Conservation (phyloP, 2,888 invertebrate genomes). For the Callyntrura guangdongensis region DNA sequence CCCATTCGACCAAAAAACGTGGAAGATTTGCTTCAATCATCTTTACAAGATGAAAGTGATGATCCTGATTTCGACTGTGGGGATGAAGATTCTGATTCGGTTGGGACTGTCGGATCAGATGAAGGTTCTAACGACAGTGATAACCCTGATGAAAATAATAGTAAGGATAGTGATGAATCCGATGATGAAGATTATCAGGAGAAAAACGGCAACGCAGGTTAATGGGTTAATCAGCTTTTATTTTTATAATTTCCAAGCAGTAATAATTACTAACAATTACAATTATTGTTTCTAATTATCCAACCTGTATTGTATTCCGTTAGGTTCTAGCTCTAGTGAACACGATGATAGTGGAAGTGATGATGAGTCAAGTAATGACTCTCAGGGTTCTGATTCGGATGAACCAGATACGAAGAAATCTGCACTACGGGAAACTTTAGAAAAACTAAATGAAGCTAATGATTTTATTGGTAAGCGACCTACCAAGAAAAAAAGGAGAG, state of each 20-base stretch:
- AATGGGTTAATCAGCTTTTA: background rate
- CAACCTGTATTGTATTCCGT: background rate
- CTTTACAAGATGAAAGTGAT: conserved; percentile 81
- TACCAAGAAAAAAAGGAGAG: conserved; percentile 79
- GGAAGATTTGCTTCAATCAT: conserved; percentile 81
- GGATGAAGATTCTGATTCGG: conserved; percentile 75
- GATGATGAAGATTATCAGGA: conserved; percentile 80
- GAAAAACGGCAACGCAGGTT: conserved; percentile 19
- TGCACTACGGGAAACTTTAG: conserved; percentile 80
- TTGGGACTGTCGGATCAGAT: conserved; percentile 58
- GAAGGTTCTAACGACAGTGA: conserved; percentile 51
- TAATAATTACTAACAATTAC: too few species aligned
- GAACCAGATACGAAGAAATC: conserved; percentile 76
- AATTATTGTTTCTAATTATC: background rate
- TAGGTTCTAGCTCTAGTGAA: conserved; percentile 30
- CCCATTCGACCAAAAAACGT: conserved; percentile 83
- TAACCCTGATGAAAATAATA: conserved; percentile 92
- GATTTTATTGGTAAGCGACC: conserved; percentile 46
- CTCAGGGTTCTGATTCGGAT: conserved; percentile 74
- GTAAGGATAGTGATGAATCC: conserved; percentile 89
- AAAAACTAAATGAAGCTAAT: conserved; percentile 80
- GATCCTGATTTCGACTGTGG: conserved; percentile 83
- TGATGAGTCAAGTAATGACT: conserved; percentile 65
- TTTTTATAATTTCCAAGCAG: background rate
- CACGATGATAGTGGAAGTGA: conserved; percentile 57